Evolutionary conservation across 1,140 invertebrate species (phyloP), one percentile per base, ranked within the genome.

Genomic region (Pristionchus pacificus): DNA sequence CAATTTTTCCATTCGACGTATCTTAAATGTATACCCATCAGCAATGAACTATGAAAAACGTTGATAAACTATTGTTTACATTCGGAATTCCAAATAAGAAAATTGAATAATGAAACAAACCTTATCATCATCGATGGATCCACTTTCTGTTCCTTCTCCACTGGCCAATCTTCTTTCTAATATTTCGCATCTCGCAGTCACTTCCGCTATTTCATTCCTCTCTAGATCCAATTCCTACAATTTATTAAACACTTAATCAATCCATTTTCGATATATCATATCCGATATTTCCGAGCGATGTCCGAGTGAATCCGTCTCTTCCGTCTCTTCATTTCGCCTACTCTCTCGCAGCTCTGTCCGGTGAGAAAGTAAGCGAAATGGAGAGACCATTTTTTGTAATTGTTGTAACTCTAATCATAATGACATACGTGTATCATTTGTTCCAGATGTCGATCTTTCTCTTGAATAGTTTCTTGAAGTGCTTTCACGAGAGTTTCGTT

Each of bases 21-120:
- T 59, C 32, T 73, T 24, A 31, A 64, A 30, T 31, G 29, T 1
- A 55, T 72, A 15, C 29, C 49, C 29, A 64, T 49, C 24, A 1
- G 31, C 55, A 67, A 75, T 70, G 49, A 27, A 75, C 74, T 77
- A 1, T 60, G 49, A 38, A 58, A 59, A 15, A 33, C 2, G 24
- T 27, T 24, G 25, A 30, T 28, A 65, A 29, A 66, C 67, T 61
- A 68, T 66, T 61, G 77, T 76, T 60, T 76, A 76, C 60, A 77
- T 65, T 13, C 77, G 15, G 29, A 61, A 71, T 60, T 61, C 76
- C 74, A 77, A 32, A 55, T 77, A 74, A 67, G 1, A 15, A 27
- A 1, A n/a, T 27, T 0, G 64, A 33, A 57, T 24, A 0, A 15
- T 14, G 0, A 0, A 32, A 15, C 24, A 28, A 13, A 59, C 61